phyloP scores from a whole-genome alignment of 2,797 vertebrate species.

The Hypotaenidia okinawae region DNA sequence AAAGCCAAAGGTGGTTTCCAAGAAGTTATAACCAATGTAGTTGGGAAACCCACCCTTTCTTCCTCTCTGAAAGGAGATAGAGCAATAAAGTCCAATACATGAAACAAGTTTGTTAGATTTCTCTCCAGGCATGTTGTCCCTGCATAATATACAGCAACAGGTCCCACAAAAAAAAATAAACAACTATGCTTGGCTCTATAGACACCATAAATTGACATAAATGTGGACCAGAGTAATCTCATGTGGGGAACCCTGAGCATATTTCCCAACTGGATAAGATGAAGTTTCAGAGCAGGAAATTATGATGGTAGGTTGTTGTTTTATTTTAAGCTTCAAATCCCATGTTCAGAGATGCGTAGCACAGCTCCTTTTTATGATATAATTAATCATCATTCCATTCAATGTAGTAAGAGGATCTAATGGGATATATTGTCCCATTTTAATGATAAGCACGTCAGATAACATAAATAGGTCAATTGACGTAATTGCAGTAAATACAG shows the following conservation, averaged over 20 bases:
- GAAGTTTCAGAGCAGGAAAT: slow-evolving; percentile 33
- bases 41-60: neutral
- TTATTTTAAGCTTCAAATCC: slow-evolving; percentile 69
- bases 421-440: slow-evolving; percentile 77
- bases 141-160: neutral
- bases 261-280: neutral
- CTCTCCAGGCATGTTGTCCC: neutral
- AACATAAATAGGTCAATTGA: slow-evolving; percentile 81
- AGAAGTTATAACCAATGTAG: neutral
- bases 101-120: neutral
- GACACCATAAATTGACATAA: neutral
- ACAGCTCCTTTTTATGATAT: slow-evolving; percentile 72
- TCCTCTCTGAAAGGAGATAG: neutral
- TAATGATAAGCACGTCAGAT: slow-evolving; percentile 76
- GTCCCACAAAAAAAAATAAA: neutral
- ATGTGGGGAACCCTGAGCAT: slow-evolving; percentile 40
- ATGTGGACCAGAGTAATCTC: neutral
- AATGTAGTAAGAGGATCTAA: slow-evolving; percentile 74
- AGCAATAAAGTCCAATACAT: neutral
- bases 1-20: neutral
- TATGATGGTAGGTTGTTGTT: neutral
- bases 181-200: neutral
- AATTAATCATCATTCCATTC: slow-evolving; percentile 71
- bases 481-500: slow-evolving; percentile 78
- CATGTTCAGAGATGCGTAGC: slow-evolving; percentile 66